A percentile compares a stretch with the other conserved stretches of the same genome.
Evolutionary conservation across 2,797 vertebrate genomes (phyloP).

Genomic region (Phoeniculus purpureus): DNA sequence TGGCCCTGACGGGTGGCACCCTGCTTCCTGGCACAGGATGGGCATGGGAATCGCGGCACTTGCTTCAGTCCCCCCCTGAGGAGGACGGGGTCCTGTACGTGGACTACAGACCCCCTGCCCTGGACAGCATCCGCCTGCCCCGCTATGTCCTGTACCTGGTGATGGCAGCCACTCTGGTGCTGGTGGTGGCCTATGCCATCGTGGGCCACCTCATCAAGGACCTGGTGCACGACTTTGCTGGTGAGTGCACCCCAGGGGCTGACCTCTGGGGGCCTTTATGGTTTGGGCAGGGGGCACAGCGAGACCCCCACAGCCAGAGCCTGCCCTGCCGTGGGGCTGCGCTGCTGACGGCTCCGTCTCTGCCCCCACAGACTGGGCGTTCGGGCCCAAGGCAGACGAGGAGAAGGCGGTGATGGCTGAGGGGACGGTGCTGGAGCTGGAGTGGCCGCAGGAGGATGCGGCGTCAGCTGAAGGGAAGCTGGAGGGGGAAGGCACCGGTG

Average conservation of each 20-base stretch:
- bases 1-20: neutral
- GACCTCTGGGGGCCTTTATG: neutral
- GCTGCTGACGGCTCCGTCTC: fast-evolving
- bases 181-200: conserved; percentile 89
- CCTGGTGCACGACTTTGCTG: conserved; percentile 88
- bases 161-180: conserved; percentile 82
- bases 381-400: conserved; percentile 86
- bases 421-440: neutral
- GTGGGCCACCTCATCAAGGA: conserved; percentile 94
- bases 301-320: neutral
- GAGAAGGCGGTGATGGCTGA: conserved; percentile 65
- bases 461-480: neutral
- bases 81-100: conserved; percentile 77
- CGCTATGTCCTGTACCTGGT: conserved; percentile 84
- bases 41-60: neutral
- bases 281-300: fast-evolving
- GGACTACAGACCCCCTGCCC: conserved; percentile 85
- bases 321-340: neutral
- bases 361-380: conserved; percentile 80
- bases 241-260: conserved; percentile 71
- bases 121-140: conserved; percentile 87
- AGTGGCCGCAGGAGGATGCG: conserved; percentile 14
- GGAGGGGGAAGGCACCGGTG: fast-evolving
- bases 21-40: fast-evolving
- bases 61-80: neutral